Base-by-base conservation (phyloP, 2,797 vertebrate genomes). In the Semaprochilodus insignis region DNA sequence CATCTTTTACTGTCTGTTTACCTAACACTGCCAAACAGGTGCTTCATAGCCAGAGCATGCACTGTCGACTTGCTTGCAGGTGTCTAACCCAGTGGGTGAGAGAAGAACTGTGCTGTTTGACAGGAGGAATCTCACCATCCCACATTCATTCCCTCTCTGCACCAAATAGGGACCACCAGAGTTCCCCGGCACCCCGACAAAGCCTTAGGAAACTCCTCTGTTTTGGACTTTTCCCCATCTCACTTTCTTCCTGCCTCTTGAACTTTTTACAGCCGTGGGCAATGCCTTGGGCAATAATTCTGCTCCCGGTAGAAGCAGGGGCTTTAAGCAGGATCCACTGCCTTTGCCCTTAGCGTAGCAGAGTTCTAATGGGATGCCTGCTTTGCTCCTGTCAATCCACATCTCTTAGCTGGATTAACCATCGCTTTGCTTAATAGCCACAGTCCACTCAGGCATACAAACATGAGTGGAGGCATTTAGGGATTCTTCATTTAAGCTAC, bases 231-330 rank as follows among this genome's bases (percentile, higher is more conserved):
- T 77, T 82, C 74, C 51, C 78, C 66, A 48, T 71, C 27, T 80
- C 62, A 40, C 85, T 91, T 89, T 87, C 85, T 87, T 60, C 81
- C 83, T 83, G 85, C 89, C 88, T 92, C 89, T 92, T 93, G 91
- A 94, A 93, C 92, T 91, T 91, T 76, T 86, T 91, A 87, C 88
- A 88, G 90, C 94, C 88, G 55, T 77, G 48, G 88, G 93, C 92
- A 23, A 87, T 21, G 91, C 93, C 93, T 54, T 44, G 73, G 88
- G 94, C 91, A 62, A 88, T 89, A 88, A 90, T 91, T 90, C 89
- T 76, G 85, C 86, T 92, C 87, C 87, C 85, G 71, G 85, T 86
- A 84, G 88, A 81, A 82, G 76, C 54, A 74, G 83, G 21, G 66
- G 89, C 91, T 93, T 91, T 91, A 87, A 90, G 90, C 63, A 82